Percentiles rank a stretch among this genome's conserved stretches.
These are phyloP conservation scores for Leptocoma aspasia DNA, from an alignment of 2,113 vertebrate genomes.

Conservation along the genomic window DNA sequence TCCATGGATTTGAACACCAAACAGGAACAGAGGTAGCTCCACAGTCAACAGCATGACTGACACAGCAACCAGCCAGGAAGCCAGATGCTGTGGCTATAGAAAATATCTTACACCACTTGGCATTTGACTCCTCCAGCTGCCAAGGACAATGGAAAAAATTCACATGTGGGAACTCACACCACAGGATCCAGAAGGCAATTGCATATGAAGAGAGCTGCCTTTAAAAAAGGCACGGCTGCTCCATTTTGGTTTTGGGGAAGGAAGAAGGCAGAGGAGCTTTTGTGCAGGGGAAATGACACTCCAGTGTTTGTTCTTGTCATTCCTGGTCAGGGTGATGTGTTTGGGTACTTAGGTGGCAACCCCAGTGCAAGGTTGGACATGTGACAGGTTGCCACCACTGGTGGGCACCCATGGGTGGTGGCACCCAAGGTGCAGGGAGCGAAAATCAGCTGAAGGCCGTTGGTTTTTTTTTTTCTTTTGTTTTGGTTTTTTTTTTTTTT, in stretches of 20 bases:
- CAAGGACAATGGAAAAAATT: conserved; percentile 34
- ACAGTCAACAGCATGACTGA: neutral
- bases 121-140: conserved; percentile 27
- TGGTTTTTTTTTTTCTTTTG: too few relatives aligned
- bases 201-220: neutral
- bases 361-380: neutral
- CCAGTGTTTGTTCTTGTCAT: neutral
- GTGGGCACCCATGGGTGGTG: neutral
- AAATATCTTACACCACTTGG: conserved; percentile 49
- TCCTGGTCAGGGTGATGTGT: neutral
- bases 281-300: neutral
- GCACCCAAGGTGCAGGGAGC: rapidly evolving
- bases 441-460: neutral
- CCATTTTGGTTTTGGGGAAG: neutral
- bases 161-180: neutral
- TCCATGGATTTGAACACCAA: neutral
- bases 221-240: neutral
- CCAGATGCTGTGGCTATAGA: neutral
- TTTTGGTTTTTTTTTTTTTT: too few relatives aligned
- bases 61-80: neutral
- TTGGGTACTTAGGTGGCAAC: neutral
- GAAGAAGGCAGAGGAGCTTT: neutral
- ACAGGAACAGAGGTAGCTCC: neutral
- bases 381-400: rapidly evolving
- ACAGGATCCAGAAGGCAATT: neutral